Conservation (phyloP, 2,797 vertebrate species). For the Petrocephalus sullivani region DNA sequence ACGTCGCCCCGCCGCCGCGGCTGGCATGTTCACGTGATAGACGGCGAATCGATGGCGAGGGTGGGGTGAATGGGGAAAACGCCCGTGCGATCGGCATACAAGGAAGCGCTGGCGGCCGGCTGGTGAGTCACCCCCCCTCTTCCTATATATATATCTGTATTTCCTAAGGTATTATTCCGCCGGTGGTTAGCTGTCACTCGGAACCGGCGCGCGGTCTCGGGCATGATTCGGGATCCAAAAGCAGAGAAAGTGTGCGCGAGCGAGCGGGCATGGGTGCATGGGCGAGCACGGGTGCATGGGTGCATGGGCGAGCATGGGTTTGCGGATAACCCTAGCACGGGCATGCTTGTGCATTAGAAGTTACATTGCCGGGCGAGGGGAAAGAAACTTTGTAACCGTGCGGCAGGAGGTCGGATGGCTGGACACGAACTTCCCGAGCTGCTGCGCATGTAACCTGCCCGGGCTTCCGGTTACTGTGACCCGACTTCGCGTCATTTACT, state of each 20-base stretch:
- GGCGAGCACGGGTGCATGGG: background rate
- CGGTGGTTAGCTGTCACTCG: slow-evolving; percentile 1
- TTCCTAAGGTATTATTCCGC: background rate
- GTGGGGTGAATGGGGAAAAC: slow-evolving; percentile 65
- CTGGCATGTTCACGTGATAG: slow-evolving; percentile 18
- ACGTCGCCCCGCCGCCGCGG: background rate
- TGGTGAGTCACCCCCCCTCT: slow-evolving; percentile 50
- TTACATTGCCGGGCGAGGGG: background rate
- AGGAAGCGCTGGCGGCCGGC: slow-evolving; percentile 49
- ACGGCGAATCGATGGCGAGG: slow-evolving; percentile 49
- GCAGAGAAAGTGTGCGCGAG: background rate
- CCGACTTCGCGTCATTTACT: background rate
- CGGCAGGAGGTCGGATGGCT: background rate
- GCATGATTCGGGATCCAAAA: background rate
- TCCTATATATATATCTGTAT: background rate
- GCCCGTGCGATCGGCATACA: slow-evolving; percentile 43
- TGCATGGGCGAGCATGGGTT: background rate
- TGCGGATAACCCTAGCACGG: background rate
- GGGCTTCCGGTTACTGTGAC: background rate
- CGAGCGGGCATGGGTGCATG: background rate
- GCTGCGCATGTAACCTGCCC: background rate
- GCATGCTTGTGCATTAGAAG: background rate
- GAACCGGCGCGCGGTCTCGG: background rate
- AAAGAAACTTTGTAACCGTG: background rate
- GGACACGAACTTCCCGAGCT: background rate